Evolutionary conservation across 2,888 invertebrate genomes (phyloP).

Genomic region (Steinernema scapterisci): DNA sequence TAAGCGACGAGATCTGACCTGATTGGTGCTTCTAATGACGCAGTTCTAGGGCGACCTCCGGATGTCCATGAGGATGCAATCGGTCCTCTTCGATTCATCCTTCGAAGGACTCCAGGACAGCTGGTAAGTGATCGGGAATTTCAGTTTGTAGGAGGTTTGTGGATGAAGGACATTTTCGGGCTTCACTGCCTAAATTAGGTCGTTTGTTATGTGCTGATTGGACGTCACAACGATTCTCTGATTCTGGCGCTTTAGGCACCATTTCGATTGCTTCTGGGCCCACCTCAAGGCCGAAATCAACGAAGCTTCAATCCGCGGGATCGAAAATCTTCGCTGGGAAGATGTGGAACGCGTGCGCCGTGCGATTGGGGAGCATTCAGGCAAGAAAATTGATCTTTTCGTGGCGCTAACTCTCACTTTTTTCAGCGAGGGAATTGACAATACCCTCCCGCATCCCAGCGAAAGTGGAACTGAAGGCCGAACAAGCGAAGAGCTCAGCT

Average conservation of each 20-base stretch:
- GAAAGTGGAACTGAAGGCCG: slow-evolving; percentile 37
- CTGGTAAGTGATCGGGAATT: too few species aligned
- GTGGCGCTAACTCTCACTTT: background rate
- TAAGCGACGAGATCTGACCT: slow-evolving; percentile 10
- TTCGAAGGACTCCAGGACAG: slow-evolving; percentile 62
- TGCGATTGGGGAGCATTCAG: slow-evolving; percentile 54
- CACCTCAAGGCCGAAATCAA: slow-evolving; percentile 48
- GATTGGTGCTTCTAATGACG: background rate
- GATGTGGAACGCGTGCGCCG: slow-evolving; percentile 70
- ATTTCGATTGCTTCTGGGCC: slow-evolving; percentile 70
- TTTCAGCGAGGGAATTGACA: background rate
- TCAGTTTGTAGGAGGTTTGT: too few species aligned
- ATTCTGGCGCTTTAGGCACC: slow-evolving; percentile 66
- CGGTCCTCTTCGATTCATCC: slow-evolving; percentile 54
- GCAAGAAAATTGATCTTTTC: background rate
- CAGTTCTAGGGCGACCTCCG: slow-evolving; percentile 48
- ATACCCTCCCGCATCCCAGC: slow-evolving; percentile 16
- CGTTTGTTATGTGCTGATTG: too few species aligned
- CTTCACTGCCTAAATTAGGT: too few species aligned
- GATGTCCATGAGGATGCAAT: slow-evolving; percentile 49
- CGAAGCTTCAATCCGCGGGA: slow-evolving; percentile 69
- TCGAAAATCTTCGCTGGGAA: slow-evolving; percentile 70
- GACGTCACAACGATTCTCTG: too few species aligned
- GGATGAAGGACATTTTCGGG: too few species aligned
- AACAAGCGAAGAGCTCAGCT: slow-evolving; percentile 42